phyloP scores from a whole-genome alignment of 1,140 invertebrate genomes.

The Vollenhovia emeryi region DNA sequence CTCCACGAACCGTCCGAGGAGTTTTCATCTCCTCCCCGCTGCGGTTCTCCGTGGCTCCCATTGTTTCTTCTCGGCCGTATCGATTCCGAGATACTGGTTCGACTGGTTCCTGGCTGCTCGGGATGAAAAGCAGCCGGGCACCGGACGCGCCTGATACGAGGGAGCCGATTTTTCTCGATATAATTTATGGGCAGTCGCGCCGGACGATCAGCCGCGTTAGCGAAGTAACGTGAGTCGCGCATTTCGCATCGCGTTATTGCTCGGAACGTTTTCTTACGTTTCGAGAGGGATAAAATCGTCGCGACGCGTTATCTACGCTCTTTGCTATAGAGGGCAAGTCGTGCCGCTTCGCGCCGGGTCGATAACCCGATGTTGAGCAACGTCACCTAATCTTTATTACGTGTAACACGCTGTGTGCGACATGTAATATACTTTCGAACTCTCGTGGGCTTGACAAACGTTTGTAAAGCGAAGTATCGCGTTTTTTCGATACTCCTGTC shows the following conservation, averaged over 20 bases:
- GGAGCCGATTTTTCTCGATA: slow-evolving; percentile 47
- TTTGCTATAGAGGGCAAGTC: background rate
- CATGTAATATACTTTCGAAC: slow-evolving; percentile 28
- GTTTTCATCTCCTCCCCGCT: slow-evolving; percentile 39
- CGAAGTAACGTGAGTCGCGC: slow-evolving; percentile 17
- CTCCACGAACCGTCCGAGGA: slow-evolving; percentile 40
- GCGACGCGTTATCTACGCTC: slow-evolving; percentile 27
- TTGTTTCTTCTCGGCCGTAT: slow-evolving; percentile 71
- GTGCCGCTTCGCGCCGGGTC: slow-evolving; percentile 13
- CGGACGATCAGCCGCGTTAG: slow-evolving; percentile 60
- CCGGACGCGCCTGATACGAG: background rate
- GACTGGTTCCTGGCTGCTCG: slow-evolving; percentile 54
- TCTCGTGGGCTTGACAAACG: background rate
- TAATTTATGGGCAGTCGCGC: slow-evolving; percentile 33
- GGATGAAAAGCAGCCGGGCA: slow-evolving; percentile 59
- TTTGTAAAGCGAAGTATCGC: background rate
- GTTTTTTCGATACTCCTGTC: background rate
- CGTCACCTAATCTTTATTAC: slow-evolving; percentile 42
- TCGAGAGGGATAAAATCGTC: background rate
- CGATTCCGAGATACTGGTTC: slow-evolving; percentile 70
- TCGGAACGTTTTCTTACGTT: slow-evolving; percentile 47
- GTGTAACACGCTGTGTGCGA: background rate
- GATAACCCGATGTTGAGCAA: slow-evolving; percentile 34
- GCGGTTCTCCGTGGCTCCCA: slow-evolving; percentile 28
- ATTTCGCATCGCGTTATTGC: slow-evolving; percentile 17